Conservation (phyloP, 2,797 vertebrate species). For the Cottoperca gobio region DNA sequence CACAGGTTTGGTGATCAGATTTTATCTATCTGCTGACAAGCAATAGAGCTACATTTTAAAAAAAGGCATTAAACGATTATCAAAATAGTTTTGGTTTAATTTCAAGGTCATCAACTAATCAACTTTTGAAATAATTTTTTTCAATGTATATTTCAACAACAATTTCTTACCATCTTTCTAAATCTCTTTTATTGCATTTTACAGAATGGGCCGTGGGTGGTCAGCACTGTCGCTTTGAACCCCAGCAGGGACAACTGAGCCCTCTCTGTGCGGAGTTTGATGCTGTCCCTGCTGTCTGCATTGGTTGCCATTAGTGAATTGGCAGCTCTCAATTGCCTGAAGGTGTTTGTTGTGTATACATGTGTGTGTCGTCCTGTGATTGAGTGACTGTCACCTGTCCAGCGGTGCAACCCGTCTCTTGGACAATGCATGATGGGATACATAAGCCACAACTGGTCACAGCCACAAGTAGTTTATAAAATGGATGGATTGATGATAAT, state of each 20-base stretch:
- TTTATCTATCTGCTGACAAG: too few relatives aligned
- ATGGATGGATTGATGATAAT: too few relatives aligned
- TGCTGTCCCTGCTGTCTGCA: background rate
- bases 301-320: background rate
- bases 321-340: background rate
- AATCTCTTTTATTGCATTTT: background rate
- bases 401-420: background rate
- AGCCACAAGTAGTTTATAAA: background rate
- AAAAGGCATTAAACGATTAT: too few relatives aligned
- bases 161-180: background rate
- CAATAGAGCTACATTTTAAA: too few relatives aligned
- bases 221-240: background rate
- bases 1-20: too few relatives aligned
- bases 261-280: background rate
- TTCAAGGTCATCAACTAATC: too few relatives aligned
- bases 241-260: background rate
- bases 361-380: background rate
- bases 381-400: background rate
- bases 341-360: background rate
- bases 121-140: too few relatives aligned
- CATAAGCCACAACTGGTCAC: conserved; percentile 2
- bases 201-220: background rate
- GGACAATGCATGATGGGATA: conserved; percentile 12
- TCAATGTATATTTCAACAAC: too few relatives aligned
- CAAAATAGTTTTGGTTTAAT: too few relatives aligned